phyloP scores from a whole-genome alignment of 2,888 invertebrate genomes.

The Dimorphilus gyrociliatus region DNA sequence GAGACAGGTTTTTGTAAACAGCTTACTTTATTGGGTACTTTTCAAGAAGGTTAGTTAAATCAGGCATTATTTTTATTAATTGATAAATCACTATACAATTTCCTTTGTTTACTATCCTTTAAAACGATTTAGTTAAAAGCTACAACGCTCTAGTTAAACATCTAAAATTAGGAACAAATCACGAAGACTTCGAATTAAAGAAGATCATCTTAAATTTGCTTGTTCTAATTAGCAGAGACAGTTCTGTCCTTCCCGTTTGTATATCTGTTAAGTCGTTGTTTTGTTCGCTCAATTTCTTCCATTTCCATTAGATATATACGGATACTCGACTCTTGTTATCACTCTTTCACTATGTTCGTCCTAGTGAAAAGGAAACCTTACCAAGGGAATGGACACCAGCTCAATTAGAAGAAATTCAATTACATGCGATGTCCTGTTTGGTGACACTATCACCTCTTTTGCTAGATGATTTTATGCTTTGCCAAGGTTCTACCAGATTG shows the following conservation, averaged over 20 bases:
- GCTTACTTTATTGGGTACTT: constrained; percentile 33
- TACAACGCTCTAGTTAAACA: constrained; percentile 33
- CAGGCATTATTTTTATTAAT: neutral
- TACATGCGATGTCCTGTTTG: constrained; percentile 32
- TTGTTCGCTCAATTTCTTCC: no score
- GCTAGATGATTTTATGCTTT: constrained; percentile 34
- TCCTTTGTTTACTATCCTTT: no score
- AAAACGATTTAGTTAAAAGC: constrained; percentile 35
- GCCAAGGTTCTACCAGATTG: constrained; percentile 33
- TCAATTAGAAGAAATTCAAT: constrained; percentile 37
- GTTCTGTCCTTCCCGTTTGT: constrained; percentile 22
- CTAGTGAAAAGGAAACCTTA: constrained; percentile 22
- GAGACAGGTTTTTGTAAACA: constrained; percentile 36
- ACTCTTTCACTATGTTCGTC: constrained; percentile 30
- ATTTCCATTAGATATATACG: no score
- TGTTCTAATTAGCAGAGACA: constrained; percentile 25
- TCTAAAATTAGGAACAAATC: constrained; percentile 26
- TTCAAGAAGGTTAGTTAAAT: constrained; percentile 30
- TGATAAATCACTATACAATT: constrained; percentile 1
- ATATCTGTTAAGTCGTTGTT: constrained; percentile 1
- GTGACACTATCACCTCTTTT: constrained; percentile 30
- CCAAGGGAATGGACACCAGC: constrained; percentile 31
- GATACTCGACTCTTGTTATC: constrained; percentile 33
- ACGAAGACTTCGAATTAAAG: constrained; percentile 38
- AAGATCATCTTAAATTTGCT: constrained; percentile 33